These are phyloP conservation scores for Cryptocephalus moraei DNA, from an alignment of 2,888 invertebrate genomes.

Conservation along the genomic window DNA sequence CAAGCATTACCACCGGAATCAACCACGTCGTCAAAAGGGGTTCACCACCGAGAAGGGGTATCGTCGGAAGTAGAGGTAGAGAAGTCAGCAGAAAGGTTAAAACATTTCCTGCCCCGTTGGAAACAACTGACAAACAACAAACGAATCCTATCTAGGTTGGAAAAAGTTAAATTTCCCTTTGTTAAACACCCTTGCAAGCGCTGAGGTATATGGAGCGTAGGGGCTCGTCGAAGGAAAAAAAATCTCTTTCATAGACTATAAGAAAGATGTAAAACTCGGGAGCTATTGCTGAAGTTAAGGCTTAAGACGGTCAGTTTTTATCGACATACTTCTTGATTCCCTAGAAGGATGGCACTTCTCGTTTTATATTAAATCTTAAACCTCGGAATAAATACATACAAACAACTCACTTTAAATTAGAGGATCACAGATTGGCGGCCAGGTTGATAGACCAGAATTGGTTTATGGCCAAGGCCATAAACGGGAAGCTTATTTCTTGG, in stretches of 20 bases:
- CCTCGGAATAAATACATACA: neutral
- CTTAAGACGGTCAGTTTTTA: neutral
- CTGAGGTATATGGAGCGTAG: neutral
- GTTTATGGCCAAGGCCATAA: constrained; percentile 8
- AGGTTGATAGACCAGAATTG: neutral
- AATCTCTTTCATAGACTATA: too few species aligned
- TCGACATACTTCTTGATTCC: neutral
- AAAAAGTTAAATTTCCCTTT: too few species aligned
- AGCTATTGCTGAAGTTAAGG: neutral
- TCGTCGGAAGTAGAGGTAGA: too few species aligned
- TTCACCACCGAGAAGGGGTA: too few species aligned
- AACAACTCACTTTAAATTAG: constrained; percentile 1
- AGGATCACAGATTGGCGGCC: neutral
- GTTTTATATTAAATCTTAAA: neutral
- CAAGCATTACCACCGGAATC: too few species aligned
- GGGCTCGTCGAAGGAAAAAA: neutral
- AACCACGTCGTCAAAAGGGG: too few species aligned
- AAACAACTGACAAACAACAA: too few species aligned
- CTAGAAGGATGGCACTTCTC: neutral
- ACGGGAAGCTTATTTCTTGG: constrained; percentile 7
- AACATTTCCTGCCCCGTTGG: too few species aligned
- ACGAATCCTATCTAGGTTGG: too few species aligned
- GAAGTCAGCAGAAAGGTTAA: too few species aligned
- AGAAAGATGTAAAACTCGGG: neutral
- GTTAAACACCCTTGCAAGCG: too few species aligned